Base-by-base conservation (phyloP, 2,888 invertebrate species). In the Drosophila pegasa region DNA sequence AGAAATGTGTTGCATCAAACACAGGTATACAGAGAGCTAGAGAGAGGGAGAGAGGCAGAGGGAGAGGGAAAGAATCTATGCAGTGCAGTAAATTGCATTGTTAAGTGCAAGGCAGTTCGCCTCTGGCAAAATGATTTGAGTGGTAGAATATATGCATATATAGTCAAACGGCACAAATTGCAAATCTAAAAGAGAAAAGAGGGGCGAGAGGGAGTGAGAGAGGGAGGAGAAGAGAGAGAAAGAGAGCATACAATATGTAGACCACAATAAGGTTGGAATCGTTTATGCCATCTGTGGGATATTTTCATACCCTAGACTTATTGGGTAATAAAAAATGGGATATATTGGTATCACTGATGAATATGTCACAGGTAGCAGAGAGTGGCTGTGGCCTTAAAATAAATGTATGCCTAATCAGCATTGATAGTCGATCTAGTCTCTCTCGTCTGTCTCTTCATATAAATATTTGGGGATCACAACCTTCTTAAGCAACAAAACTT, bases 21-120 rank as follows among this genome's bases (percentile, higher is more conserved):
- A 25, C 22, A n/a, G 40, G 18, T n/a, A n/a, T n/a, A 4, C 8
- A n/a, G 20, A 12, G 20, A 20, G 27, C 2, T 4, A 25, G 38
- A 31, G 35, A 6, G 35, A 27, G 27, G 35, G 25, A 50, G 12
- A 47, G 27, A 37, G 25, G 40, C 31, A 31, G 20, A 7, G 18
- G 0, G 8, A 18, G 3, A 10, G 25, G 3, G 14, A 16, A 3
- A 29, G 7, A 20, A 9, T 20, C 10, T 12, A 3, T 48, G 48
- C 41, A 47, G 47, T 33, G 14, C 25, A 14, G 25, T 33, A 67
- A 78, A 80, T 74, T 78, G 78, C 80, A 80, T 67, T 78, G 75
- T 80, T 78, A 78, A 80, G 50, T 50, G 50, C 50, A 50, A 35
- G 20, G 18, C 48, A 18, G 12, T 12, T 18, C 0, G 33, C 48